Conservation (phyloP, 2,113 vertebrate genomes). For the Alligator sinensis region DNA sequence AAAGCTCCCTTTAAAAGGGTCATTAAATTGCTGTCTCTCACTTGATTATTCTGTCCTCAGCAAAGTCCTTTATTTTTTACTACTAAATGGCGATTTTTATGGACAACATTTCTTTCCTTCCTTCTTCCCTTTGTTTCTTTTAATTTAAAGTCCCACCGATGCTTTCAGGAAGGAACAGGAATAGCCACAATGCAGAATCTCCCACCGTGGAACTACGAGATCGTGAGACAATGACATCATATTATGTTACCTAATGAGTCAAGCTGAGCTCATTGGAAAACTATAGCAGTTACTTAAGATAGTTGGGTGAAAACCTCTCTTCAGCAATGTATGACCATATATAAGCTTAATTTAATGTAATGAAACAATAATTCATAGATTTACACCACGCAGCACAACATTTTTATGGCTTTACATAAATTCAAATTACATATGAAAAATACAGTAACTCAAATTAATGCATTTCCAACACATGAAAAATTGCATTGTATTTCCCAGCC, state of each 20-base stretch:
- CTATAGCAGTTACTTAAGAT: not conserved
- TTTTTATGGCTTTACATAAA: slow-evolving; percentile 71
- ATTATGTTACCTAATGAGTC: not conserved
- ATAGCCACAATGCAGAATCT: not conserved
- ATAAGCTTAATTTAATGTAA: slow-evolving; percentile 53
- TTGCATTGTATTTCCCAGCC: slow-evolving; percentile 70
- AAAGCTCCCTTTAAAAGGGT: slow-evolving; percentile 37
- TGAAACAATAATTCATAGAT: slow-evolving; percentile 64
- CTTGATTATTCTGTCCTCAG: slow-evolving; percentile 58
- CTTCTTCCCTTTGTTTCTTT: not conserved
- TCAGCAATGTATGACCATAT: not conserved
- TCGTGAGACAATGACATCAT: not conserved
- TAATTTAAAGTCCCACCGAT: not conserved
- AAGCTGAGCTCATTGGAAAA: not conserved
- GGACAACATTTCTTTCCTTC: slow-evolving; percentile 24
- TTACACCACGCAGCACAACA: slow-evolving; percentile 44
- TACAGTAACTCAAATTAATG: slow-evolving; percentile 78
- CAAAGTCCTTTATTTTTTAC: slow-evolving; percentile 67
- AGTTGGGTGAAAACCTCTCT: slow-evolving; percentile 8
- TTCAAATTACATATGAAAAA: slow-evolving; percentile 78
- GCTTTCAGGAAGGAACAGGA: slow-evolving; percentile 45
- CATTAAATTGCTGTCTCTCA: slow-evolving; percentile 37
- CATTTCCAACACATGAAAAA: slow-evolving; percentile 76
- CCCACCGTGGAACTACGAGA: not conserved
- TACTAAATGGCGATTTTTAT: slow-evolving; percentile 68